Evolutionary conservation across 2,888 invertebrate species (phyloP).

Genomic region (Pollenia labialis): DNA sequence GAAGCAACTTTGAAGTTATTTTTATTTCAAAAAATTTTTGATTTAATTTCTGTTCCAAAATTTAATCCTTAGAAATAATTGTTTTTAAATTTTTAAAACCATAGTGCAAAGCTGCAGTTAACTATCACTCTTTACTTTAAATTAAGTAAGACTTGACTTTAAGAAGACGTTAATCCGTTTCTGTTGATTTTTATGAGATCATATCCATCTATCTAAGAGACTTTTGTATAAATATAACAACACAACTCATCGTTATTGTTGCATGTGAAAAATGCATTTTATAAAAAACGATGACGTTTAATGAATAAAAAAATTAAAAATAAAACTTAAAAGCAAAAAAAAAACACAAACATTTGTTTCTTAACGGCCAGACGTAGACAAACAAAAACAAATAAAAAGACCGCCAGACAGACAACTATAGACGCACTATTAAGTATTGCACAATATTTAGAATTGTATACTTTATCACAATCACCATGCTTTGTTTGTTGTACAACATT

Average conservation of each 20-base stretch:
- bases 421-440: conserved; percentile 22
- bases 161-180: conserved; percentile 49
- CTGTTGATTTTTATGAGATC: conserved; percentile 47
- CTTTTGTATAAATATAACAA: conserved; percentile 7
- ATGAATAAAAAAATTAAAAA: conserved; percentile 22
- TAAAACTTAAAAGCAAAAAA: conserved; percentile 29
- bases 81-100: not conserved
- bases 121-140: not conserved
- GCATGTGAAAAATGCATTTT: conserved; percentile 38
- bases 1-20: too few species aligned
- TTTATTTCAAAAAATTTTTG: not conserved
- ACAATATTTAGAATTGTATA: conserved; percentile 14
- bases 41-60: not conserved
- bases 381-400: not conserved
- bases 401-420: not conserved
- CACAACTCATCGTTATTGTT: conserved; percentile 33
- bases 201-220: conserved; percentile 6
- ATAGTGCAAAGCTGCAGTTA: not conserved
- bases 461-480: conserved; percentile 15
- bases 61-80: not conserved
- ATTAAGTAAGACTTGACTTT: conserved; percentile 25
- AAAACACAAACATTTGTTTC: conserved; percentile 25
- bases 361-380: conserved; percentile 1
- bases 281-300: conserved; percentile 49
- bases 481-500: conserved; percentile 14